Percentiles rank a stretch among this genome's conserved stretches.
phyloP scores from a whole-genome alignment of 2,113 vertebrate genomes.

The Panthera leo region DNA sequence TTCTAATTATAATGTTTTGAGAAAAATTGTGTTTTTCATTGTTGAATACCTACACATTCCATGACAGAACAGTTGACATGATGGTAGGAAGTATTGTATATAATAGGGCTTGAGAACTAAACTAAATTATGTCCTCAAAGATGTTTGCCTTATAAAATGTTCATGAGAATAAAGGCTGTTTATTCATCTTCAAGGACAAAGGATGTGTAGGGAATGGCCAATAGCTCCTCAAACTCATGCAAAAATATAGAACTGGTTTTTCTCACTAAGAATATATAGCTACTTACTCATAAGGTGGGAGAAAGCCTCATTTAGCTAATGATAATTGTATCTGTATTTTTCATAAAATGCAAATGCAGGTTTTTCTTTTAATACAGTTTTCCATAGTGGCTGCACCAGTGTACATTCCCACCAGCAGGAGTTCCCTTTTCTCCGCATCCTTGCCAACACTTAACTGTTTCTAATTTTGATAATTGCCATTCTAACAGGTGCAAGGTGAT shows the following conservation, averaged over 20 bases:
- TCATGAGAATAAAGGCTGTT: slow-evolving; percentile 47
- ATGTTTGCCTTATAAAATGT: slow-evolving; percentile 57
- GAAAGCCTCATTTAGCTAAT: not conserved
- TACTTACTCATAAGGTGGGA: not conserved
- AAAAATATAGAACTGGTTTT: slow-evolving; percentile 12
- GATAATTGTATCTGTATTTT: not conserved
- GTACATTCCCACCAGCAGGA: not conserved
- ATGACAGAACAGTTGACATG: not conserved
- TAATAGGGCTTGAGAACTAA: not conserved
- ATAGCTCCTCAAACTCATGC: not conserved
- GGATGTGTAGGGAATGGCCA: not conserved
- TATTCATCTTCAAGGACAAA: slow-evolving; percentile 19
- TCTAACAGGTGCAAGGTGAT: not conserved
- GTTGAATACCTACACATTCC: not conserved
- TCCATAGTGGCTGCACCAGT: not conserved
- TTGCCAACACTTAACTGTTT: not conserved
- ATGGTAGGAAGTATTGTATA: slow-evolving; percentile 5
- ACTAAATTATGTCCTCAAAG: not conserved
- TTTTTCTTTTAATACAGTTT: not conserved
- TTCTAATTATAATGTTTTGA: not conserved
- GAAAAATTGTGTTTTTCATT: slow-evolving; percentile 11
- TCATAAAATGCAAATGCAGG: not conserved
- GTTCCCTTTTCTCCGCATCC: not conserved
- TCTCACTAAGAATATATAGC: not conserved
- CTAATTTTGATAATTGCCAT: not conserved